Percentiles rank a stretch among this genome's conserved stretches.
phyloP scores from a whole-genome alignment of 2,888 invertebrate species.

The Malthinus flaveolus region DNA sequence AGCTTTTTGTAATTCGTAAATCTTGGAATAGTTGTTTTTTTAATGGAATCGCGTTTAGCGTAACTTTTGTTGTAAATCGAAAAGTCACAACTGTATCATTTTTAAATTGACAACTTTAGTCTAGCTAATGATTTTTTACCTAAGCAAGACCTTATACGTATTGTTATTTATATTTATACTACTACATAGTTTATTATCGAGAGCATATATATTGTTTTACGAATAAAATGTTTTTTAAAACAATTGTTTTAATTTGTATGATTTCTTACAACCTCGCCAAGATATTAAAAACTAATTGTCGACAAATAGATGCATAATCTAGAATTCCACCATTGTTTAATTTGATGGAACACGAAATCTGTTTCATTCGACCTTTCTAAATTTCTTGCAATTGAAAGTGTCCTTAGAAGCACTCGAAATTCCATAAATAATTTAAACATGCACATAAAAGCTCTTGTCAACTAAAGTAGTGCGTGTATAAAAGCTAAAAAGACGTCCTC shows the following conservation, averaged over 20 bases:
- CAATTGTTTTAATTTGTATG: neutral
- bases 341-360: no score
- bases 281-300: no score
- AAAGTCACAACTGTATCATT: constrained; percentile 3
- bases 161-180: constrained; percentile 55
- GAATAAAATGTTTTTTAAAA: constrained; percentile 36
- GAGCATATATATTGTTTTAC: constrained; percentile 48
- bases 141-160: constrained; percentile 50
- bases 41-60: no score
- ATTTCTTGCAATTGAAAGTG: no score
- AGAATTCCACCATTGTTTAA: no score
- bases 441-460: no score
- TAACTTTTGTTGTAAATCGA: neutral
- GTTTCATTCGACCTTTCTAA: no score
- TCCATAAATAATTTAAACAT: no score
- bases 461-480: no score
- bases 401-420: no score
- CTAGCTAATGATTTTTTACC: constrained; percentile 39
- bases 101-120: constrained; percentile 31
- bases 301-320: neutral
- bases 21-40: no score
- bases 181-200: constrained; percentile 50
- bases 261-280: neutral
- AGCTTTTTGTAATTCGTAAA: neutral
- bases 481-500: no score